phyloP scores from a whole-genome alignment of 2,113 vertebrate species.

The Callipepla californica region DNA sequence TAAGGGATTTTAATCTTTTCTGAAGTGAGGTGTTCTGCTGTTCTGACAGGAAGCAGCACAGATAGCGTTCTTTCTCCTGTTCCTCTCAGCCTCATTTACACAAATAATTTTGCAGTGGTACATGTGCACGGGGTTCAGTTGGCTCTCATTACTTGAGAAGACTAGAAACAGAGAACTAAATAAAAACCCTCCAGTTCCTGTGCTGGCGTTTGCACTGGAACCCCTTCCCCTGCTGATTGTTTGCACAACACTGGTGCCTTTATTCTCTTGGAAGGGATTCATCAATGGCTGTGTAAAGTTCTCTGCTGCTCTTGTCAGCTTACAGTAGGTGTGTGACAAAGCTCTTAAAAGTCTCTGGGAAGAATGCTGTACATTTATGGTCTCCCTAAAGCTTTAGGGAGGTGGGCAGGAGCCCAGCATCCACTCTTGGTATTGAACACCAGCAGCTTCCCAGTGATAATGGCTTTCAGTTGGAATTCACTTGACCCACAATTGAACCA shows the following conservation, averaged over 20 bases:
- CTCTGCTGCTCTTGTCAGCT: background rate
- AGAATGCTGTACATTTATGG: background rate
- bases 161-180: background rate
- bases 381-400: background rate
- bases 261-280: background rate
- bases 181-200: background rate
- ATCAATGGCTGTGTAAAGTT: background rate
- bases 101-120: background rate
- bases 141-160: background rate
- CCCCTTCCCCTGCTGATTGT: background rate
- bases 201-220: background rate
- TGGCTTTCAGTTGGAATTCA: conserved; percentile 8
- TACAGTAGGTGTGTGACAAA: accelerated
- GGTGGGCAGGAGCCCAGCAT: background rate
- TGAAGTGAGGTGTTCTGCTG: background rate
- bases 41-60: background rate
- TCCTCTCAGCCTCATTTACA: background rate
- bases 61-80: background rate
- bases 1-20: background rate
- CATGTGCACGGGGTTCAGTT: background rate
- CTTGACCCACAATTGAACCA: conserved; percentile 46
- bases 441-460: background rate
- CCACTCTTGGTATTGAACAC: background rate
- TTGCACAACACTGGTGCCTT: accelerated
- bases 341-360: background rate